These are phyloP conservation scores for Acrobasis suavella DNA, from an alignment of 2,888 invertebrate genomes.

Conservation along the genomic window DNA sequence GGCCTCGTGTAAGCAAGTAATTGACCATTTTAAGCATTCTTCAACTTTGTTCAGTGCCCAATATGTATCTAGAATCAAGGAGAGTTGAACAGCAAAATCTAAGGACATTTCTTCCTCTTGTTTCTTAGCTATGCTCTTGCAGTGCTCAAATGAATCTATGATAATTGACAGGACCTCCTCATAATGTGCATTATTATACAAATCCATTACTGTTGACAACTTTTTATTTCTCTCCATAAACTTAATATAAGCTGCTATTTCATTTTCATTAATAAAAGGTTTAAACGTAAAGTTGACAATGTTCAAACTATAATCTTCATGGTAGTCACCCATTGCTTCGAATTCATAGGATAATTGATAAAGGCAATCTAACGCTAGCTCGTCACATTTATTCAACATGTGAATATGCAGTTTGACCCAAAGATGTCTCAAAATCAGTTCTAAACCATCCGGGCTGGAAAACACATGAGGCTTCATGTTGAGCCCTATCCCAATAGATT, in stretches of 20 bases:
- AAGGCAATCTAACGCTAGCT: slow-evolving; percentile 66
- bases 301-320: slow-evolving; percentile 55
- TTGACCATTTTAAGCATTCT: slow-evolving; percentile 89
- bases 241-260: slow-evolving; percentile 61
- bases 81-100: slow-evolving; percentile 82
- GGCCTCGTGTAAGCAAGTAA: slow-evolving; percentile 89
- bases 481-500: slow-evolving; percentile 64
- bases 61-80: slow-evolving; percentile 85
- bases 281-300: slow-evolving; percentile 68
- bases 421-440: slow-evolving; percentile 62
- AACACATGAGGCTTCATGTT: slow-evolving; percentile 65
- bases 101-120: slow-evolving; percentile 73
- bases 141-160: slow-evolving; percentile 85
- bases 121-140: slow-evolving; percentile 64
- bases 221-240: slow-evolving; percentile 77
- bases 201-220: slow-evolving; percentile 84
- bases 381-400: slow-evolving; percentile 66
- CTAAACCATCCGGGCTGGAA: slow-evolving; percentile 56
- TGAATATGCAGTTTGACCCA: slow-evolving; percentile 74
- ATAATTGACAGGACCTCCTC: slow-evolving; percentile 85
- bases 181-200: slow-evolving; percentile 85
- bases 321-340: slow-evolving; percentile 68
- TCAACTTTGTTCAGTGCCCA: slow-evolving; percentile 84
- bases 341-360: slow-evolving; percentile 72
- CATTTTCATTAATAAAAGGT: slow-evolving; percentile 59